These are phyloP conservation scores for Chlorospingus semifuscus DNA, from an alignment of 2,797 vertebrate species.

Conservation along the genomic window DNA sequence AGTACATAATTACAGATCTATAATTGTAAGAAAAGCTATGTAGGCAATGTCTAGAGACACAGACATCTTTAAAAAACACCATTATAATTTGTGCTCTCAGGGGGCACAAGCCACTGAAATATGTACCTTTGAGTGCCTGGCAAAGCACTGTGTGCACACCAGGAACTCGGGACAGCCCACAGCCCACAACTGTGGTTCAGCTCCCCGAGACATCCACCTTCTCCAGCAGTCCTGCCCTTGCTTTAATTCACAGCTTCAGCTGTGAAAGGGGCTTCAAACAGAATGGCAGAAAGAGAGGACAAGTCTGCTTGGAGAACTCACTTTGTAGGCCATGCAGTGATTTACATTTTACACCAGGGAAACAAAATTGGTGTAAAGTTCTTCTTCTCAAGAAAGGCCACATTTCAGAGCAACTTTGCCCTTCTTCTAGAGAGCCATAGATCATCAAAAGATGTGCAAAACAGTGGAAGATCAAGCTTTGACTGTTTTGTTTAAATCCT, in stretches of 20 bases:
- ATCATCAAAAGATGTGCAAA: neutral
- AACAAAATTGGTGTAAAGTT: neutral
- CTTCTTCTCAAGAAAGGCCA: neutral
- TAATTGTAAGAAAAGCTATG: neutral
- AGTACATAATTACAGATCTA: slow-evolving; percentile 9
- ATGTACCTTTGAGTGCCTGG: neutral
- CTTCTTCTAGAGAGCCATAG: neutral
- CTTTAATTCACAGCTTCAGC: neutral
- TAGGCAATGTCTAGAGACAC: neutral
- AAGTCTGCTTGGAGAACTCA: neutral
- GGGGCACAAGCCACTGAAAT: neutral
- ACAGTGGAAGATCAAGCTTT: neutral
- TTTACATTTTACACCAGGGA: neutral
- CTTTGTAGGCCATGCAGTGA: neutral
- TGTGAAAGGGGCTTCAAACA: neutral
- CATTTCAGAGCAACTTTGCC: neutral
- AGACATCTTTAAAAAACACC: neutral
- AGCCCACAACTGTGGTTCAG: rapidly evolving
- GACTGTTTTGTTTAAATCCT: neutral
- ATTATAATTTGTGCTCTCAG: neutral
- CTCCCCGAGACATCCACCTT: rapidly evolving
- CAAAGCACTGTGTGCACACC: neutral
- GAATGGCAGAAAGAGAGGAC: neutral
- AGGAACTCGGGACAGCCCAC: rapidly evolving
- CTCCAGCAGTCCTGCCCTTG: neutral